These are phyloP conservation scores for Tachuris rubrigastra DNA, from an alignment of 2,113 vertebrate species.

Conservation along the genomic window DNA sequence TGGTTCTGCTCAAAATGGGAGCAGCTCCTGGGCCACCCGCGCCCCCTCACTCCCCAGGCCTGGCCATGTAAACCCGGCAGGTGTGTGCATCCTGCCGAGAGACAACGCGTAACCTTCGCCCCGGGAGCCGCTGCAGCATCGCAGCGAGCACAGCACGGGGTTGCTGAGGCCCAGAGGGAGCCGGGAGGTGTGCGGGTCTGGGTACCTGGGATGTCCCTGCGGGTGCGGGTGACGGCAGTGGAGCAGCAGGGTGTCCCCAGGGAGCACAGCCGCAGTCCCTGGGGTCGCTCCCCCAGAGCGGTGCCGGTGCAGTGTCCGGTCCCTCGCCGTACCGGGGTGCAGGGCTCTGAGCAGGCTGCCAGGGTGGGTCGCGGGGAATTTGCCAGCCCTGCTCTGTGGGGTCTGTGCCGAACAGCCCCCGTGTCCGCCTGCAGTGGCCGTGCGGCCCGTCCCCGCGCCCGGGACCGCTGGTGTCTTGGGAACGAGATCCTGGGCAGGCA, in stretches of 20 bases:
- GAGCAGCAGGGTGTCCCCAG: background rate
- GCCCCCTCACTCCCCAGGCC: background rate
- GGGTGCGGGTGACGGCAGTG: fast-evolving
- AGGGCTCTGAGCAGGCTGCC: background rate
- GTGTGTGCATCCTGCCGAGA: background rate
- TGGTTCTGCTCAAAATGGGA: background rate
- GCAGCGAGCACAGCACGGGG: background rate
- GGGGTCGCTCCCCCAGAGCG: background rate
- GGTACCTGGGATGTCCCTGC: background rate
- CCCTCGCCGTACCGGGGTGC: fast-evolving
- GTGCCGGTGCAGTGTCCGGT: background rate
- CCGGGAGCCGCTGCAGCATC: fast-evolving
- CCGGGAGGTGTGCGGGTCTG: background rate
- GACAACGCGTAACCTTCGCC: fast-evolving
- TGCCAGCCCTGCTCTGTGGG: background rate
- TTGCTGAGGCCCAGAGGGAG: background rate
- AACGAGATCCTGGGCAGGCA: background rate
- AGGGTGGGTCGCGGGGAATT: background rate
- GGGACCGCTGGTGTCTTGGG: background rate
- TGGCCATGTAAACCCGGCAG: fast-evolving
- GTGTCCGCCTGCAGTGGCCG: background rate
- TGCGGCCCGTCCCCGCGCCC: background rate
- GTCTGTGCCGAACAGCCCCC: fast-evolving
- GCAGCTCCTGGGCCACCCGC: background rate
- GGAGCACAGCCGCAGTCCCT: background rate